These are phyloP conservation scores for Atta colombica DNA, from an alignment of 1,140 invertebrate species.

Conservation along the genomic window DNA sequence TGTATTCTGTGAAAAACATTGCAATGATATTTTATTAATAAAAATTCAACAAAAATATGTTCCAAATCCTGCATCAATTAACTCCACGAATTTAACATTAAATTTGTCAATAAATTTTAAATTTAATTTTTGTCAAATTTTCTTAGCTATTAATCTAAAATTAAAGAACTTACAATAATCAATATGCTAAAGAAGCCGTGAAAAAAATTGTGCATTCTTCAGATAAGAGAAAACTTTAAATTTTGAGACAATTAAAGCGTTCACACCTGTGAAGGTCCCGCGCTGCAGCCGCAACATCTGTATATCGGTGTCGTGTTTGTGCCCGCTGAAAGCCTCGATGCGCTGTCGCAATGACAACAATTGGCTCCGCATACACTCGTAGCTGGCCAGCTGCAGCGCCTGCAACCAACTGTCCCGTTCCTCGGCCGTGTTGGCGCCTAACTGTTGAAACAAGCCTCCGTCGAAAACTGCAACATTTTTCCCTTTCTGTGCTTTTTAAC, in stretches of 20 bases:
- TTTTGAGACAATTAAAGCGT: constrained; percentile 81
- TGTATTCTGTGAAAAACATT: not conserved
- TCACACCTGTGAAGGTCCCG: constrained; percentile 86
- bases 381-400: constrained; percentile 94
- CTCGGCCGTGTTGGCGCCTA: constrained; percentile 92
- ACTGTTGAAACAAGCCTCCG: constrained; percentile 92
- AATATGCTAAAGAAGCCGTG: not conserved
- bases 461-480: constrained; percentile 90
- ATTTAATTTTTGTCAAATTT: constrained; percentile 3
- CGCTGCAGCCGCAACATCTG: constrained; percentile 90
- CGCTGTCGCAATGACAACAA: constrained; percentile 90
- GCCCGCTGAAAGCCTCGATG: constrained; percentile 88
- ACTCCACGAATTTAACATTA: not conserved
- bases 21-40: not conserved
- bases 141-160: not conserved
- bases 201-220: no score
- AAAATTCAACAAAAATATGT: constrained; percentile 4
- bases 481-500: constrained; percentile 18
- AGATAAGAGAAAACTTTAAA: not conserved
- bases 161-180: not conserved
- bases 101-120: not conserved
- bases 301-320: constrained; percentile 90
- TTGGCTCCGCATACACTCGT: constrained; percentile 93
- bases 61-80: not conserved
- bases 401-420: constrained; percentile 96